Conservation (phyloP, 2,113 vertebrate species). For the Phylloscopus trochilus region DNA sequence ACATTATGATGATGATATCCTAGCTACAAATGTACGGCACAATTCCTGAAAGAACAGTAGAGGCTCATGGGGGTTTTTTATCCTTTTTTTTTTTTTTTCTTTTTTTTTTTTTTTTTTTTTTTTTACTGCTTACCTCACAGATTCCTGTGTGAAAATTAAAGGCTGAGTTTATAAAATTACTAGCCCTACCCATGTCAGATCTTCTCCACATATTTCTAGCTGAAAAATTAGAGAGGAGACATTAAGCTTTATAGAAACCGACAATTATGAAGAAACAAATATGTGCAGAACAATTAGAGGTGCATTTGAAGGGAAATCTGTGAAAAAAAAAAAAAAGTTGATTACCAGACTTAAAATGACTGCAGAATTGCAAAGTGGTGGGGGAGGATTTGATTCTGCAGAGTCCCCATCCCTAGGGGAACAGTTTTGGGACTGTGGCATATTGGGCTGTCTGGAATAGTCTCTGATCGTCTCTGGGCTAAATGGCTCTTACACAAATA, state of each 20-base stretch:
- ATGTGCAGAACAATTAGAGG: constrained; percentile 12
- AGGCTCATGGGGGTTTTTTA: accelerated
- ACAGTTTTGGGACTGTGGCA: neutral
- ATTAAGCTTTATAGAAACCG: constrained; percentile 30
- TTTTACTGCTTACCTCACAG: neutral
- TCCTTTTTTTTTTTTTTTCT: neutral
- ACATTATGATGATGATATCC: neutral
- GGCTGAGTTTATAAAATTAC: constrained; percentile 41
- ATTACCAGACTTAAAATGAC: neutral
- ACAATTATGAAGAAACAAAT: constrained; percentile 25
- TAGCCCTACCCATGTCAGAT: constrained; percentile 23
- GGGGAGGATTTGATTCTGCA: neutral
- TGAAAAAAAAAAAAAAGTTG: neutral
- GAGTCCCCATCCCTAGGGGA: neutral
- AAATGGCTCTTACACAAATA: neutral
- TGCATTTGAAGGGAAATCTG: constrained; percentile 12
- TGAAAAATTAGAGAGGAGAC: constrained; percentile 38
- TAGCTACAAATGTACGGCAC: neutral
- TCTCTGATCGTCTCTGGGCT: neutral
- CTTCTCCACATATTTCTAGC: constrained; percentile 17
- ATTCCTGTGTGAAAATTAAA: constrained; percentile 53
- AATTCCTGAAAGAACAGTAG: neutral
- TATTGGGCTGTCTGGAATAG: neutral
- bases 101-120: neutral
- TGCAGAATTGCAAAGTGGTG: neutral